A percentile compares a stretch with the other conserved stretches of the same genome.
phyloP scores from a whole-genome alignment of 2,888 invertebrate genomes.

The Phorcus lineatus region DNA sequence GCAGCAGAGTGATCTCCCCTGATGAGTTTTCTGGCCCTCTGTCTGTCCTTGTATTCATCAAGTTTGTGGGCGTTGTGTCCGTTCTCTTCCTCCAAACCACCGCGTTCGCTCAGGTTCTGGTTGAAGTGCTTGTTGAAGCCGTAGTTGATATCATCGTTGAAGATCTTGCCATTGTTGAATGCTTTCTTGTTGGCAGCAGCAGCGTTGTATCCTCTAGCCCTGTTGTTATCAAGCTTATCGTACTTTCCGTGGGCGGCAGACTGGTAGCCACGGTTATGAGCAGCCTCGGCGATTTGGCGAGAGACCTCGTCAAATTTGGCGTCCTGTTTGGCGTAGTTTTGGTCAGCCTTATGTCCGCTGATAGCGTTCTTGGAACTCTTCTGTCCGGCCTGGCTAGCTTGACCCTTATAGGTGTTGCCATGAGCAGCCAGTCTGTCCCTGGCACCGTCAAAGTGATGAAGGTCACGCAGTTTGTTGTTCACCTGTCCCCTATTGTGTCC shows the following conservation, averaged over 20 bases:
- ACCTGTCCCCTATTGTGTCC: neutral
- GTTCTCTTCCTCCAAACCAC: constrained; percentile 41
- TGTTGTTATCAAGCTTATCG: constrained; percentile 26
- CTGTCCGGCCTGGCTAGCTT: constrained; percentile 7
- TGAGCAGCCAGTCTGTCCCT: neutral
- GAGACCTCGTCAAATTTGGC: neutral
- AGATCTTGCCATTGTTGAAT: constrained; percentile 36
- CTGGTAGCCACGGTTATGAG: neutral
- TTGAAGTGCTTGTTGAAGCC: constrained; percentile 39
- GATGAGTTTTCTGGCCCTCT: constrained; percentile 35
- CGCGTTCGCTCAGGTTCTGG: constrained; percentile 28
- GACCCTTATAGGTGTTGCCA: constrained; percentile 6
- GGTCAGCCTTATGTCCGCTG: neutral
- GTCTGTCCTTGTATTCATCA: constrained; percentile 34
- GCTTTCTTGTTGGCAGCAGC: constrained; percentile 37
- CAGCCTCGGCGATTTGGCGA: neutral
- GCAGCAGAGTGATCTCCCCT: constrained; percentile 34
- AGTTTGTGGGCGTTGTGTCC: constrained; percentile 31
- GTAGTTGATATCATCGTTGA: constrained; percentile 37
- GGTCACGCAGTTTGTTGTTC: neutral
- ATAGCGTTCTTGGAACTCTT: neutral
- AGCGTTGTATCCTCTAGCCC: constrained; percentile 36
- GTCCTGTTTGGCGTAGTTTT: neutral
- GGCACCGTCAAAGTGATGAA: neutral
- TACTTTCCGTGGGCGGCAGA: constrained; percentile 12